Evolutionary conservation across 2,113 vertebrate genomes (phyloP).

Genomic region (Anser cygnoides): DNA sequence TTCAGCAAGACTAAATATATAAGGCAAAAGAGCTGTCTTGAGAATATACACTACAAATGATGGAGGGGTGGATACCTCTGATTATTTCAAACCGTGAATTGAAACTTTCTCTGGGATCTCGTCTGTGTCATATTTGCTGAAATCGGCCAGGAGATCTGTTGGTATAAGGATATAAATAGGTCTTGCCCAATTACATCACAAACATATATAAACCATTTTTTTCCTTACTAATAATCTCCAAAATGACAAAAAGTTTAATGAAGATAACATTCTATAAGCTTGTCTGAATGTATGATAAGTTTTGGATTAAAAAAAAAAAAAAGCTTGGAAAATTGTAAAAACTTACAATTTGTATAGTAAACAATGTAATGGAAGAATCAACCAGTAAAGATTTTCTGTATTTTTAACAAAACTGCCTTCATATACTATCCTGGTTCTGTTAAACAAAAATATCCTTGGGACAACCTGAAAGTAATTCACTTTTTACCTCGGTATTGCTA

Average conservation of each 20-base stretch:
- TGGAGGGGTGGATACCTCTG: not conserved
- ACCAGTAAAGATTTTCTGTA: not conserved
- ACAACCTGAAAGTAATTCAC: slow-evolving; percentile 10
- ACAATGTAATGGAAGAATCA: not conserved
- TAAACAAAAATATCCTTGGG: not conserved
- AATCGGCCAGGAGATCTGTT: not conserved
- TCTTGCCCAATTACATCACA: not conserved
- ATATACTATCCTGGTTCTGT: not conserved
- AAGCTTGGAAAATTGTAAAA: not conserved
- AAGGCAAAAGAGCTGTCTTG: not conserved
- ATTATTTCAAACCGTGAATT: not conserved
- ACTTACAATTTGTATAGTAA: not conserved
- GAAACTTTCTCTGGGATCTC: not conserved
- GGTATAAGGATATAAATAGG: not conserved
- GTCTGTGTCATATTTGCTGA: not conserved
- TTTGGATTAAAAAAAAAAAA: not conserved
- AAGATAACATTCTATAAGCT: not conserved
- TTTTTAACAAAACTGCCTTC: not conserved
- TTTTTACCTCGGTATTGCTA: slow-evolving; percentile 69
- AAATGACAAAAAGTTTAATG: not conserved
- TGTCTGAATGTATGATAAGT: not conserved
- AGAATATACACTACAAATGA: not conserved
- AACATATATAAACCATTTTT: not conserved
- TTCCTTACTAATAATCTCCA: not conserved
- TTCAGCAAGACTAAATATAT: not conserved